Evolutionary conservation across 2,797 vertebrate species (phyloP), one percentile per base, ranked within the genome.

Genomic region (Periophthalmus magnuspinnatus): DNA sequence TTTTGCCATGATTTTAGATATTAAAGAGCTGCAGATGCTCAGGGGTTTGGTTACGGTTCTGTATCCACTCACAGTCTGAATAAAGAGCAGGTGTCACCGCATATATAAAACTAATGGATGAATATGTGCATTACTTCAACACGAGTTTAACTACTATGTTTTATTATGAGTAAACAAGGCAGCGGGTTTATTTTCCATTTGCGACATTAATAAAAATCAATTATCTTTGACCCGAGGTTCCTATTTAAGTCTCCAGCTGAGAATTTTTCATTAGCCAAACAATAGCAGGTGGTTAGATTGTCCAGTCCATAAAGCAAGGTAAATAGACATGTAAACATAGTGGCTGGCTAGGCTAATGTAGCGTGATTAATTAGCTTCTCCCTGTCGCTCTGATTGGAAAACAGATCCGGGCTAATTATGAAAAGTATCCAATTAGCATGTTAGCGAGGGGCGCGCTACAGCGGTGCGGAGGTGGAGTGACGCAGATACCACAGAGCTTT

Each of bases 321-420:
- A 84, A 88, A 83, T 59, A 83, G 74, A 80, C 83, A 73, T 55
- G 67, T 79, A 81, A 81, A 80, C 70, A 76, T 61, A 78, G 59
- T 21, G n/a, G n/a, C 34, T 34, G 38, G 71, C 21, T 55, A 8
- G 70, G 68, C 55, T 88, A 85, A 91, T 85, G 69, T 19, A 57
- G 45, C 72, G 69, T 82, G 85, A 90, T 90, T 84, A 90, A 90
- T 89, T 84, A 86, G 67, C 76, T 67, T 61, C 68, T 82, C 21
- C 21, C 78, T 80, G 77, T 84, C 77, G 80, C 71, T 75, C 69
- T 86, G 82, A 88, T 85, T 84, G 77, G 68, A 69, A 79, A 83
- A 81, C 76, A 75, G 78, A 81, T 80, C 82, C 82, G 11, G 66
- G 83, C 69, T 88, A 81, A 88, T 88, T 86, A 84, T 80, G 63